phyloP scores from a whole-genome alignment of 1,140 invertebrate genomes.

The Atta cephalotes region DNA sequence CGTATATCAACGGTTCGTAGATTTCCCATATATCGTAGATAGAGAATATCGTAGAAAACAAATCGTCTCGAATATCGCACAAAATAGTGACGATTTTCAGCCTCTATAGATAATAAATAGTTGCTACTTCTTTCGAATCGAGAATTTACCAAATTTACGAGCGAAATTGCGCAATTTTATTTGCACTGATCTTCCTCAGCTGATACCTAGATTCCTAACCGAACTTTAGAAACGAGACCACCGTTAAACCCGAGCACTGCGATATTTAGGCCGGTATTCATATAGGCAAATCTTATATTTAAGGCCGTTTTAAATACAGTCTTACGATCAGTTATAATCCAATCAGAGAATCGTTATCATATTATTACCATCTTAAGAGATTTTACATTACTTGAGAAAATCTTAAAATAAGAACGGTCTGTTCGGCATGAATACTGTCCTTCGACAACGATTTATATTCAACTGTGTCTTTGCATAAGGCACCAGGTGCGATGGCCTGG shows the following conservation, averaged over 20 bases:
- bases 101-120: no score
- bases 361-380: no score
- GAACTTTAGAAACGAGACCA: slow-evolving; percentile 35
- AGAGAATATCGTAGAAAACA: slow-evolving; percentile 6
- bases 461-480: slow-evolving; percentile 28
- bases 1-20: slow-evolving; percentile 10
- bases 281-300: no score
- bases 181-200: not conserved
- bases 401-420: no score
- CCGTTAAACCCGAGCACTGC: slow-evolving; percentile 52
- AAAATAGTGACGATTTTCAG: not conserved
- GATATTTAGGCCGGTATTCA: slow-evolving; percentile 53
- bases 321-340: no score
- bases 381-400: no score
- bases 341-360: no score
- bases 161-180: not conserved
- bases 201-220: slow-evolving; percentile 34
- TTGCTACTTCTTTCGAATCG: not conserved
- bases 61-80: not conserved
- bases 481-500: slow-evolving; percentile 62
- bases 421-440: no score
- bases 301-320: no score
- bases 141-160: not conserved
- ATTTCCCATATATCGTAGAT: not conserved
- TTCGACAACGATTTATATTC: slow-evolving; percentile 68